Conservation (phyloP, 1,140 invertebrate species). For the Alviniconcha marisindica region DNA sequence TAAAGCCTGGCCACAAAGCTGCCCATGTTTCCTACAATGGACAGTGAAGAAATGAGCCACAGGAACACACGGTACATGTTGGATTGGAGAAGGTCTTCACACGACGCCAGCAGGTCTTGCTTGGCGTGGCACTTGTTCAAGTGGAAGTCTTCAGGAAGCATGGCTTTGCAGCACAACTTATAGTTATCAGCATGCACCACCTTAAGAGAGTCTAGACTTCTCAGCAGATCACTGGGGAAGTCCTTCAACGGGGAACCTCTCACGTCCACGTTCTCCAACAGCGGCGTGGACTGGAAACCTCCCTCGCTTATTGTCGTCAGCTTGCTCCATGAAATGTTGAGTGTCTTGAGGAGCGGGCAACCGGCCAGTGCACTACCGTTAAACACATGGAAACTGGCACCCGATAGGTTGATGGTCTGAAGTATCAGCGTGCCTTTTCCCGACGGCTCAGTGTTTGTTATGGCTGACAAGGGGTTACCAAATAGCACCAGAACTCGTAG, state of each 20-base stretch:
- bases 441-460: background rate
- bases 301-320: background rate
- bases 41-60: constrained; percentile 51
- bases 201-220: background rate
- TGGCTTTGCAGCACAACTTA: constrained; percentile 11
- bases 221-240: constrained; percentile 16
- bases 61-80: constrained; percentile 44
- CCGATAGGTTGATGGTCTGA: constrained; percentile 14
- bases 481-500: background rate
- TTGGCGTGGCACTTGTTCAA: constrained; percentile 30
- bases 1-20: constrained; percentile 39
- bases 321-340: constrained; percentile 3
- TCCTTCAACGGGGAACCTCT: background rate
- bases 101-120: constrained; percentile 52
- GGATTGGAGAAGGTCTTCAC: constrained; percentile 51
- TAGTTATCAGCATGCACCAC: constrained; percentile 20
- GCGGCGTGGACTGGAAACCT: background rate
- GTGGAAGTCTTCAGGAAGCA: constrained; percentile 17
- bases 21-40: constrained; percentile 52
- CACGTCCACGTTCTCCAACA: background rate
- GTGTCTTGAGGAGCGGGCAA: background rate
- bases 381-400: background rate
- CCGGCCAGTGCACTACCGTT: background rate
- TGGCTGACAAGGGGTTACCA: background rate
- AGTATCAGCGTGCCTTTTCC: background rate